These are phyloP conservation scores for Hydraecia micacea DNA, from an alignment of 2,888 invertebrate genomes.

Conservation along the genomic window DNA sequence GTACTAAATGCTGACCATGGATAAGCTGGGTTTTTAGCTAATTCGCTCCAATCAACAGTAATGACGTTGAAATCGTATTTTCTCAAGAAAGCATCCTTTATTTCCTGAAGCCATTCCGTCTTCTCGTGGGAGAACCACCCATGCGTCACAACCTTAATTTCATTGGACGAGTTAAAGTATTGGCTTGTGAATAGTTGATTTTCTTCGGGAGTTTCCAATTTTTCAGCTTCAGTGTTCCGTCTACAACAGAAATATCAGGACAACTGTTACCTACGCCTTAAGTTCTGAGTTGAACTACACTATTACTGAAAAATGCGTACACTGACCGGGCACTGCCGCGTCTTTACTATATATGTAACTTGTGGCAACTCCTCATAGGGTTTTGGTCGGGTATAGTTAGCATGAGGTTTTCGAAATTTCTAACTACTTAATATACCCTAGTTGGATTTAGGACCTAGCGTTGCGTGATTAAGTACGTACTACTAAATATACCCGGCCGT, in stretches of 20 bases:
- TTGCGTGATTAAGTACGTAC: no score
- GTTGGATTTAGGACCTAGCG: no score
- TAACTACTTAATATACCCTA: no score
- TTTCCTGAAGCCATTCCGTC: slow-evolving; percentile 79
- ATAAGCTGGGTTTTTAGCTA: slow-evolving; percentile 82
- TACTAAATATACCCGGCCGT: no score
- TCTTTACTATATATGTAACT: no score
- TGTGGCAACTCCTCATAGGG: no score
- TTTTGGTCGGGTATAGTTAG: no score
- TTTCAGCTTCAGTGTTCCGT: slow-evolving; percentile 77
- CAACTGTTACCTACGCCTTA: neutral
- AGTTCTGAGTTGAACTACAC: neutral
- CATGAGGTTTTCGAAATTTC: no score
- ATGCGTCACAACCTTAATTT: slow-evolving; percentile 88
- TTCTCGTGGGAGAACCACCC: slow-evolving; percentile 87
- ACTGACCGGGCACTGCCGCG: neutral
- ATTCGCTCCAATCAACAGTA: slow-evolving; percentile 86
- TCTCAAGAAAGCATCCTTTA: slow-evolving; percentile 84
- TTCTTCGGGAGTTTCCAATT: slow-evolving; percentile 72
- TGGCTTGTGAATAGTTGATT: slow-evolving; percentile 71
- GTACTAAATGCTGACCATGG: slow-evolving; percentile 84
- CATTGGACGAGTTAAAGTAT: slow-evolving; percentile 82
- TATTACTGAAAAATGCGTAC: neutral
- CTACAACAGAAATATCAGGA: slow-evolving; percentile 69
- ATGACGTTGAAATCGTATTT: slow-evolving; percentile 87